Base-by-base conservation (phyloP, 53 echinoderm and acorn worm species). In the Holothuria scabra region DNA sequence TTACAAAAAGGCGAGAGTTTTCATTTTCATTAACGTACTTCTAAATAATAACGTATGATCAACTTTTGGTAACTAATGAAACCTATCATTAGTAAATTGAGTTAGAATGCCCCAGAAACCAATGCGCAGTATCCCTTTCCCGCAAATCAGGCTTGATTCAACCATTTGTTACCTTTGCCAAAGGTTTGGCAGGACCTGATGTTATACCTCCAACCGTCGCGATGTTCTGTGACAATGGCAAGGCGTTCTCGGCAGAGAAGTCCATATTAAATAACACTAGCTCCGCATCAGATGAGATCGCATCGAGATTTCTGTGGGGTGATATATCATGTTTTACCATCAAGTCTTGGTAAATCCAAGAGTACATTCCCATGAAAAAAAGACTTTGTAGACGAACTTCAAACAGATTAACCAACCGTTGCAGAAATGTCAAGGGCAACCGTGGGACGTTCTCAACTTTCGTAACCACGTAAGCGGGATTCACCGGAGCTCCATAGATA, bases 221-320 rank as follows among this genome's bases (percentile, higher is more conserved):
- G 31, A 89, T 79, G 31, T 91, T 86, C n/a, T 91, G 94, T 30
- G 87, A 89, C 8, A 89, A 74, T 31, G 94, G 84, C 4, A 74
- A 38, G 1, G 89, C 56, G 58, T 79, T 84, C 58, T 94, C 94
- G 7, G 61, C 29, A 2, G 88, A 26, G 28, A 91, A 86, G 60
- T 94, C 94, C 26, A 89, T 86, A 66, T 89, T 91, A 55, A 87
- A 84, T 23, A 94, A 66, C 74, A 91, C 66, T 30, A 94, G 30
- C n/a, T 91, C 94, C n/a, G 89, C 86, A 18, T 76, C 28, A 44
- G 76, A 33, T 26, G 11, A 52, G 9, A 76, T 23, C 26, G 23
- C 55, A 52, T 76, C 29, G 20, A 76, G 18, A 55, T 25, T 24
- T 55, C 74, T 72, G 38, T 88, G 82, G 5, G 90, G 81, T 21